Evolutionary conservation across 64 coral and sea anemone species (phyloP), one percentile per base, ranked within the genome.

Genomic region (Pocillopora damicornis): DNA sequence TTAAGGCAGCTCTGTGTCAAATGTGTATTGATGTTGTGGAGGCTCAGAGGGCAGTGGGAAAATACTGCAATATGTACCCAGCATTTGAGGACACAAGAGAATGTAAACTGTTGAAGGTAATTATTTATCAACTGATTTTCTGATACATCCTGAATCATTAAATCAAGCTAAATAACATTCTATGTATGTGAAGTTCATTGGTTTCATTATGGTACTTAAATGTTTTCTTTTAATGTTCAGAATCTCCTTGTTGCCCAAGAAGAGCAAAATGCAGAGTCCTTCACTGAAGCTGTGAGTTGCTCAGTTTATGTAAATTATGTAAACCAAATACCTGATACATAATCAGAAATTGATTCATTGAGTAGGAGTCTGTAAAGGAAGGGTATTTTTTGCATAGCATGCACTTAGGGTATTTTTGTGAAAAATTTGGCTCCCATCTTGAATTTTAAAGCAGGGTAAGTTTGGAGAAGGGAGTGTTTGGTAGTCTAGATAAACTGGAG

Each of bases 21-120:
- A 99, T 99, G 97, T 99, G 97, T 86, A 72, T 99, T 17, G 97
- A 99, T 71, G 78, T 90, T 14, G 66, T 92, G 11, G 97, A 99
- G 66, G 97, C 93, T 4, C 93, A 99, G 25, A 85, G 90, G 61
- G 97, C 97, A 63, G 82, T 99, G 15, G 93, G 93, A 9, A 99
- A 99, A 75, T 99, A 99, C 13, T 99, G 97, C 76, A 93, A 99
- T 83, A 99, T 99, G 97, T 86, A 99, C 89, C 76, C 97, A 14
- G 97, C 97, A 72, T 99, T 99, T 58, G 93, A 99, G 78, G 97
- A 99, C 86, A 92, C 93, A 7, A 99, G 97, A 79, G 97, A 99
- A 64, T 85, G 88, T 23, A 99, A 99, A 76, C 67, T 99, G 9
- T 64, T 99, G 0, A 88, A 87, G 89, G 97, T 99, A 79, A 90